phyloP scores from a whole-genome alignment of 1,140 invertebrate species.

The Formica exsecta region DNA sequence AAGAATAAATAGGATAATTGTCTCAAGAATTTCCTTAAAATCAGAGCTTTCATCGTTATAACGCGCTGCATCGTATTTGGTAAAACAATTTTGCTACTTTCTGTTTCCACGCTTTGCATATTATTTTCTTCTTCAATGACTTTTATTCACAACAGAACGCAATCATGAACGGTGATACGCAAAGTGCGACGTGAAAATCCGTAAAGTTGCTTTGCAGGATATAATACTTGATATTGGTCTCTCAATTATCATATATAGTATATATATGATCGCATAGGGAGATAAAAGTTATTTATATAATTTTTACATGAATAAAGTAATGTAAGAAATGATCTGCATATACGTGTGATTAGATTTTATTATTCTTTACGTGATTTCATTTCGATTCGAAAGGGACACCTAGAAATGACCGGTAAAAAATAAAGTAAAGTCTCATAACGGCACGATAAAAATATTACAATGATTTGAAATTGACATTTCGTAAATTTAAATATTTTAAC shows the following conservation, averaged over 20 bases:
- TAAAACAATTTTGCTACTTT: slow-evolving; percentile 21
- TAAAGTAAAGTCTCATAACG: not conserved
- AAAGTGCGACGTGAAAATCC: not conserved
- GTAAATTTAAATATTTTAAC: not conserved
- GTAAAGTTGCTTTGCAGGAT: not conserved
- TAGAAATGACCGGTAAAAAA: not conserved
- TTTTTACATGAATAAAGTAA: slow-evolving; percentile 5
- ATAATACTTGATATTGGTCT: not conserved
- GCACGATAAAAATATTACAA: not conserved
- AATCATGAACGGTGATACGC: not conserved
- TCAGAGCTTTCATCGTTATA: slow-evolving; percentile 22
- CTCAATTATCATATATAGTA: not conserved
- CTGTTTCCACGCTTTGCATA: not conserved
- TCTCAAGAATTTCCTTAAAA: not conserved
- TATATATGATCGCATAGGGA: not conserved
- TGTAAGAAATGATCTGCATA: not conserved
- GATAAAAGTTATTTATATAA: not conserved
- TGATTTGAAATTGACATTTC: not conserved
- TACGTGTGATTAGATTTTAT: not conserved
- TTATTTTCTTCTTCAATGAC: slow-evolving; percentile 25
- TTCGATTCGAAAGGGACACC: not conserved
- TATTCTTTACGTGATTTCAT: not conserved
- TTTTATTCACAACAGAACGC: not conserved
- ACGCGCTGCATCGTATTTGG: not conserved
- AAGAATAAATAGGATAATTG: not conserved